Base-by-base conservation (phyloP, 2,888 invertebrate genomes). In the Allygus modestus region DNA sequence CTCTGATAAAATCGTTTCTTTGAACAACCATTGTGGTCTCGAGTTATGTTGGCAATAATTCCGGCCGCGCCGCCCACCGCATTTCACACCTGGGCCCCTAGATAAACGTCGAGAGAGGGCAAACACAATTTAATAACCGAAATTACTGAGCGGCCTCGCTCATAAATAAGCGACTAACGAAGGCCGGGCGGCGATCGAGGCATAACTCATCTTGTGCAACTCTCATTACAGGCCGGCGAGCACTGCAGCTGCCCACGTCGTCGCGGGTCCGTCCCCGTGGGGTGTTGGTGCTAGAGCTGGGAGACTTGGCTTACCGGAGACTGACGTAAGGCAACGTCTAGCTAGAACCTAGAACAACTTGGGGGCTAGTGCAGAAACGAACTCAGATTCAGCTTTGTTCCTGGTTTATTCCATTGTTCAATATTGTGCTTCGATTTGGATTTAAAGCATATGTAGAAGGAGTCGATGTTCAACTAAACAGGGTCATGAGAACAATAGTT, bases 101-200 rank as follows among this genome's bases (percentile, higher is more conserved):
- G 83, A 83, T 83, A 83, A 83, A 83, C 75, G 83, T 83, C 61
- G 12, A 41, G 75, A 15, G 75, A 83, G 75, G 75, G 83, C 83
- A 75, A 75, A 83, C 83, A 83, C 83, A 75, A 83, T 83, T 83
- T 83, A 83, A 83, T 83, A 83, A 83, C 75, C 83, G 61, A 83
- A 83, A 83, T 83, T 83, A 83, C 83, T 33, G 83, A 28, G 83
- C 75, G 54, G 83, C 43, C 51, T 46, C 58, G 75, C 41, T 58
- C 71, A 23, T 83, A 83, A 83, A 83, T 83, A 75, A 83, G 31
- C 58, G 73, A 31, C 58, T 83, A 83, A 83, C 83, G 83, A 83
- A 83, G 83, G 26, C 75, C 26, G 37, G 79, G 58, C 79, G 54
- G 79, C 79, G 54, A 79, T 51, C 46, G 20, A 20, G 33, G 26